Evolutionary conservation across 1,140 invertebrate species (phyloP), one percentile per base, ranked within the genome.

Genomic region (Aradophagus sp.): DNA sequence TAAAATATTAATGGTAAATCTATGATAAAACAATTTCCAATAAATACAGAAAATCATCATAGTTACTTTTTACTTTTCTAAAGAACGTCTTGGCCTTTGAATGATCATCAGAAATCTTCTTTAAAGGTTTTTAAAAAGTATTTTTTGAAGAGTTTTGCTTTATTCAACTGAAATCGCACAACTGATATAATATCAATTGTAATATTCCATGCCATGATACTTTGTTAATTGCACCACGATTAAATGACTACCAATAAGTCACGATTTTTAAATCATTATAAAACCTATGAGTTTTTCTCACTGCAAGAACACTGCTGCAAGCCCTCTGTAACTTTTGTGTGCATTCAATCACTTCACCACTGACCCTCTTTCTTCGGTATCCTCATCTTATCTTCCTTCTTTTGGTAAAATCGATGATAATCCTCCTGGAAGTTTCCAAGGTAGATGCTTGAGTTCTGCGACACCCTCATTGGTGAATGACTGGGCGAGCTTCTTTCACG

Each of bases 381-480:
- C 70, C 79, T 77, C 8, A 81, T 58, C 39, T 83, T 84, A 14
- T 79, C 77, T 2, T 85, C 82, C 32, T 84, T 84, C 32, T 85
- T 83, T 36, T 76, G 68, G 50, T 79, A 82, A 32, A 80, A 67
- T 14, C 77, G 72, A 42, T 63, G 74, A 70, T 79, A 83, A 32
- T 83, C 81, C 2, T 82, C 79, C 44, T 77, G 73, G 35, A 77
- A 82, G 47, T 61, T 73, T 0, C 59, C 44, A 17, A 75, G 55
- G 45, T 76, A 83, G 23, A 76, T 44, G 8, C 73, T 77, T 2
- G 79, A 76, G 41, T 82, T 83, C 15, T 70, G 27, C 34, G 61
- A 44, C 15, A 16, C 55, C 16, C 69, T 67, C 47, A 80, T 71
- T 1, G 82, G 81, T 5, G 80, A 82, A 50, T 80, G 76, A 58